Conservation (phyloP, 2,113 vertebrate species). For the Agelaius tricolor region DNA sequence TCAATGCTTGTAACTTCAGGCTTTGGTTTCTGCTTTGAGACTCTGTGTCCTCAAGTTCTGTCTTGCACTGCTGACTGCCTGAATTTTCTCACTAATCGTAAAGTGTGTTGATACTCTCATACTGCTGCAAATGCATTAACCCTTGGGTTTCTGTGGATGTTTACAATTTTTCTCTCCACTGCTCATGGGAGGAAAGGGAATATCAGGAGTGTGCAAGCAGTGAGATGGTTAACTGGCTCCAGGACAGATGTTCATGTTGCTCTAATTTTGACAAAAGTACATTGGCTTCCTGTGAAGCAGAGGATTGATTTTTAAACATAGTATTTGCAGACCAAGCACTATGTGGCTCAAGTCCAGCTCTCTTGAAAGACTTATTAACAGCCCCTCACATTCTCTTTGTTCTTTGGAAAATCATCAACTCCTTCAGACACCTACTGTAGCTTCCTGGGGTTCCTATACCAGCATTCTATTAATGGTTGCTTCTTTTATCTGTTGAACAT, state of each 20-base stretch:
- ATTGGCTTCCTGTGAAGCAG: slow-evolving; percentile 60
- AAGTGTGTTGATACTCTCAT: neutral
- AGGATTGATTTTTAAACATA: slow-evolving; percentile 67
- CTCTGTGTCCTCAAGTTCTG: neutral
- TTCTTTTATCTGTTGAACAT: neutral
- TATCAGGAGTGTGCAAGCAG: neutral
- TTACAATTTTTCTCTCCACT: neutral
- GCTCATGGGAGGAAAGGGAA: neutral
- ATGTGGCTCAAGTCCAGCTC: slow-evolving; percentile 49
- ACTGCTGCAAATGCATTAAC: neutral
- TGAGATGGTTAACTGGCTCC: slow-evolving; percentile 48
- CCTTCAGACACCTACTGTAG: slow-evolving; percentile 27
- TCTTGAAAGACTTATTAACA: slow-evolving; percentile 60
- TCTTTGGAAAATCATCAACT: slow-evolving; percentile 56
- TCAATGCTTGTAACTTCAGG: neutral
- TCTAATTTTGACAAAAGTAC: slow-evolving; percentile 65
- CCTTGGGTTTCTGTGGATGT: neutral
- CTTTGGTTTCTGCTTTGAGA: neutral
- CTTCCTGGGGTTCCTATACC: slow-evolving; percentile 1
- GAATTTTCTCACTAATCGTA: slow-evolving; percentile 33
- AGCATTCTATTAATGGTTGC: neutral
- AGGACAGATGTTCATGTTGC: slow-evolving; percentile 28
- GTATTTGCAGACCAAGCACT: slow-evolving; percentile 63
- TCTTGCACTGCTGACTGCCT: neutral
- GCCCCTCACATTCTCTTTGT: slow-evolving; percentile 58